Base-by-base conservation (phyloP, 2,888 invertebrate species). In the Orthosia incerta region DNA sequence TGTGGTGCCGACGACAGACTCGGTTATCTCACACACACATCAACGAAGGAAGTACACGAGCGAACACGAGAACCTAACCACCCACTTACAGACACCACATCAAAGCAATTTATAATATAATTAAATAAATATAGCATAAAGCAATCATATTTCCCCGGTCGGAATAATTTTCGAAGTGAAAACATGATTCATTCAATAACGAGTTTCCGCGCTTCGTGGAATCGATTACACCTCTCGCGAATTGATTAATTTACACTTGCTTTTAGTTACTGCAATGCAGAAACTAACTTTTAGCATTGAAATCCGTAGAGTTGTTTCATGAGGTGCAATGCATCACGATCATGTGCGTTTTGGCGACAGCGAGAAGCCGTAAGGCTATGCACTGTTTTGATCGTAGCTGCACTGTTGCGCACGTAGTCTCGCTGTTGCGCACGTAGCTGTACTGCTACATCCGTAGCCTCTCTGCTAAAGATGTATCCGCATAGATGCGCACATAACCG, bases 1-100 rank as follows among this genome's bases (percentile, higher is more conserved):
- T 91, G 87, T 85, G 86, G 88, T 86, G 85, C 78, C 84, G 88
- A 82, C 88, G 88, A 89, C 88, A 85, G 86, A 78, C 82, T 82
- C 87, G 86, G 82, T 89, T 86, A 89, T 87, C 85, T 89, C 76
- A 83, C 86, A 83, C 85, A 86, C 83, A 86, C 76, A 73, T 71
- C 62, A 65, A 80, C 23, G 70, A 78, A 66, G 70, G 51, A 71
- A 77, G 79, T 69, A 78, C 71, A 75, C 66, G 65, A 78, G 64
- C 66, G 51, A 70, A 71, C 51, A 75, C 61, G 71, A 83, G 55
- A 60, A 77, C 67, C 74, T 66, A 76, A 66, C 74, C 68, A 80
- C 64, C 57, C 70, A 75, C 65, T 55, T 65, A 77, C 23, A 71
- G 57, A 69, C 72, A 61, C 79, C 73, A 76, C 83, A 71, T 77